Evolutionary conservation across 2,888 invertebrate genomes (phyloP).

Genomic region (Mantis religiosa): DNA sequence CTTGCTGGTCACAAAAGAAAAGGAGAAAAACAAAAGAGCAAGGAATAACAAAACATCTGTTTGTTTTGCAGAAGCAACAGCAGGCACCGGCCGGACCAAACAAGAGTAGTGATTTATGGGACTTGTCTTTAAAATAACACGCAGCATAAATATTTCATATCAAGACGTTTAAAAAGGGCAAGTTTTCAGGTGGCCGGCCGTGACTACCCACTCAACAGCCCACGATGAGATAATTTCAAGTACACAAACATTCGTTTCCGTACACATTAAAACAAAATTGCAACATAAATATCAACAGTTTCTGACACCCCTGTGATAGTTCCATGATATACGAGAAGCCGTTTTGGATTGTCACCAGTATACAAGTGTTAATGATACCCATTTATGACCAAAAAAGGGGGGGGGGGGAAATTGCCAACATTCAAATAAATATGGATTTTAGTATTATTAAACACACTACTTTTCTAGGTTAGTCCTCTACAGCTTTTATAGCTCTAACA

Average conservation of each 20-base stretch:
- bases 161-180: background rate
- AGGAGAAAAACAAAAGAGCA: background rate
- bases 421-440: no score
- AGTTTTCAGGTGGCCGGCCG: background rate
- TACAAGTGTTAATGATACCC: no score
- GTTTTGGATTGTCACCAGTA: no score
- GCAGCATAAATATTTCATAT: background rate
- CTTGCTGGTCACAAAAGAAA: background rate
- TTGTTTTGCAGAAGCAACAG: background rate
- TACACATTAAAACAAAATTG: background rate
- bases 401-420: no score
- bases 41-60: background rate
- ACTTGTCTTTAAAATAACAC: background rate
- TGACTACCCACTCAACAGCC: background rate
- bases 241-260: background rate
- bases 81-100: background rate
- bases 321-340: no score
- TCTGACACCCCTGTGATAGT: background rate
- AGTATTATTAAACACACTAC: no score
- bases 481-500: no score
- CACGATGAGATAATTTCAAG: background rate
- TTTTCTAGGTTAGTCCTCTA: no score
- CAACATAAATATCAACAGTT: background rate
- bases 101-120: background rate
- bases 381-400: no score